phyloP scores from a whole-genome alignment of 2,888 invertebrate genomes.

The Mythimna loreyi region DNA sequence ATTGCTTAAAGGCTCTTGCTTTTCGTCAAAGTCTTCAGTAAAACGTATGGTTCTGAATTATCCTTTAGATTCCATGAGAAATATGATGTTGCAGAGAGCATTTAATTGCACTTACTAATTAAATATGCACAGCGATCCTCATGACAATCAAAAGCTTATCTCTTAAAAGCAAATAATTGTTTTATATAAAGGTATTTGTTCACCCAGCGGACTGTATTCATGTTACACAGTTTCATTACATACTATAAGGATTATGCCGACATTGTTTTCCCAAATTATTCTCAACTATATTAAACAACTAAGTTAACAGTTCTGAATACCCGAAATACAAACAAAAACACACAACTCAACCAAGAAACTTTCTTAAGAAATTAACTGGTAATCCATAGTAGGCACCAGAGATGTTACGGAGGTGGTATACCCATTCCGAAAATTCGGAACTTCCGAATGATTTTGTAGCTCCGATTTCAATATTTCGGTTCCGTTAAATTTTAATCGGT shows the following conservation, averaged over 20 bases:
- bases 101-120: conserved; percentile 15
- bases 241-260: conserved; percentile 38
- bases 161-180: conserved; percentile 30
- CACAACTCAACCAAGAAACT: conserved; percentile 39
- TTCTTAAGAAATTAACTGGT: conserved; percentile 52
- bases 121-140: neutral
- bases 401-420: too few species aligned
- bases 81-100: neutral
- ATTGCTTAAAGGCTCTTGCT: too few species aligned
- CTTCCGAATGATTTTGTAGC: too few species aligned
- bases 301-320: conserved; percentile 49
- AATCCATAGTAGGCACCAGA: conserved; percentile 18
- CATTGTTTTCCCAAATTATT: conserved; percentile 56
- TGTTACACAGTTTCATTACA: conserved; percentile 29
- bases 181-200: conserved; percentile 20
- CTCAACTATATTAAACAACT: conserved; percentile 49
- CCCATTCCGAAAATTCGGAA: too few species aligned
- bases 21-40: neutral
- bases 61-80: neutral
- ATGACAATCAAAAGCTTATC: conserved; percentile 17
- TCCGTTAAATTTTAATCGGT: too few species aligned
- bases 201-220: conserved; percentile 15
- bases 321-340: conserved; percentile 54
- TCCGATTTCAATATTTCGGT: too few species aligned
- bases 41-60: neutral